Evolutionary conservation across 2,113 vertebrate genomes (phyloP).

Genomic region (Clarias batrachus): DNA sequence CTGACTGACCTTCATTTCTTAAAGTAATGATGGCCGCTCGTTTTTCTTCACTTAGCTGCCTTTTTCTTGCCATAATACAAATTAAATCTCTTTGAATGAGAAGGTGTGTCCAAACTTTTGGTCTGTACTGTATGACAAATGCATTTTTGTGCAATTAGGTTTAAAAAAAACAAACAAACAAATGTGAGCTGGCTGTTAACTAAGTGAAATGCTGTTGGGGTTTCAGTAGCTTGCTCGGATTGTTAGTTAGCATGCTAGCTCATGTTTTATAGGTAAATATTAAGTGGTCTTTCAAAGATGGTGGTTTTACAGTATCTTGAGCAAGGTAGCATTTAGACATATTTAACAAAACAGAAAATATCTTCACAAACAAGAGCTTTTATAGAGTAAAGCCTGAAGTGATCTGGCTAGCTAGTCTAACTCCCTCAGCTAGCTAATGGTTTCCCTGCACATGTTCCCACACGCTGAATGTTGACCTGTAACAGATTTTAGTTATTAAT

Average conservation of each 20-base stretch:
- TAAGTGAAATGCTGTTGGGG: neutral
- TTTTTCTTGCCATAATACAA: too few species aligned
- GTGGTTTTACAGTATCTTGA: neutral
- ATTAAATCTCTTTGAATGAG: too few species aligned
- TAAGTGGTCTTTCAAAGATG: neutral
- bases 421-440: neutral
- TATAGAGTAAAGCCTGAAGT: neutral
- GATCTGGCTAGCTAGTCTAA: neutral
- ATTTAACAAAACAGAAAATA: neutral
- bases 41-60: too few species aligned
- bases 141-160: neutral
- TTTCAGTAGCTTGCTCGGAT: neutral
- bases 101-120: too few species aligned
- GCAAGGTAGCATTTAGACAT: neutral
- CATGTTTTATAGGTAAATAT: neutral
- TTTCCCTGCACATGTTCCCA: neutral
- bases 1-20: too few species aligned
- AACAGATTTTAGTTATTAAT: neutral
- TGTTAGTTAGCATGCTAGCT: neutral
- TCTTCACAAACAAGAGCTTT: neutral
- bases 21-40: too few species aligned
- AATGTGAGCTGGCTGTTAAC: neutral
- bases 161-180: neutral
- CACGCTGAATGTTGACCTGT: neutral
- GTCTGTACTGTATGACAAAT: neutral